A percentile compares a stretch with the other conserved stretches of the same genome.
These are phyloP conservation scores for Rynchops niger DNA, from an alignment of 2,113 vertebrate species.

Conservation along the genomic window DNA sequence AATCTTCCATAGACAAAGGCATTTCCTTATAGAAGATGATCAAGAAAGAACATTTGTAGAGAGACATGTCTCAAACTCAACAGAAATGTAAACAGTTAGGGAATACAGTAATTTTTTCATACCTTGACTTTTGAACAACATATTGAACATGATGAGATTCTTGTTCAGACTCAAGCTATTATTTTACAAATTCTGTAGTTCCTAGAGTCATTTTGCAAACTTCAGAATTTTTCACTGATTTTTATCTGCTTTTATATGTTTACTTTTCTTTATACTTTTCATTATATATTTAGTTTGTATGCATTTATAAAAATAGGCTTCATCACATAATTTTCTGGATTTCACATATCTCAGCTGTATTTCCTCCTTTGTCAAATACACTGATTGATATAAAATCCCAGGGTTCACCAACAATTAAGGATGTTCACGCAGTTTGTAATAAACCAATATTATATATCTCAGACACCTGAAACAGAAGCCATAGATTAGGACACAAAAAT, in stretches of 20 bases:
- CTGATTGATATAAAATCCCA: background rate
- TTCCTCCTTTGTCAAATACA: background rate
- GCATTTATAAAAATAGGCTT: background rate
- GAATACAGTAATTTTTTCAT: background rate
- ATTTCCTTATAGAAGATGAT: background rate
- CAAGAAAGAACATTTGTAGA: background rate
- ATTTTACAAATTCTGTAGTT: background rate
- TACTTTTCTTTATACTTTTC: background rate
- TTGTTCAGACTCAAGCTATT: background rate
- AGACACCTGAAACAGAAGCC: background rate
- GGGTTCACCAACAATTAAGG: background rate
- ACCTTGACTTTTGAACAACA: background rate
- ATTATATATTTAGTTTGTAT: background rate
- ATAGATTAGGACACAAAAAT: background rate
- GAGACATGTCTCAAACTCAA: background rate
- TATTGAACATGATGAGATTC: background rate
- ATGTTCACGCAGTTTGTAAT: background rate
- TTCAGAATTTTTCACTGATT: background rate
- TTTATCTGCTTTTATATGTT: background rate
- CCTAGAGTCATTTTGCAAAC: background rate
- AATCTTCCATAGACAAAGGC: background rate
- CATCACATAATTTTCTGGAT: background rate
- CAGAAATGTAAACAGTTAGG: background rate
- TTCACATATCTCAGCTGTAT: rapidly evolving
- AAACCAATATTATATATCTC: background rate